Conservation (phyloP, 1,140 invertebrate species). For the Papilio glaucus region DNA sequence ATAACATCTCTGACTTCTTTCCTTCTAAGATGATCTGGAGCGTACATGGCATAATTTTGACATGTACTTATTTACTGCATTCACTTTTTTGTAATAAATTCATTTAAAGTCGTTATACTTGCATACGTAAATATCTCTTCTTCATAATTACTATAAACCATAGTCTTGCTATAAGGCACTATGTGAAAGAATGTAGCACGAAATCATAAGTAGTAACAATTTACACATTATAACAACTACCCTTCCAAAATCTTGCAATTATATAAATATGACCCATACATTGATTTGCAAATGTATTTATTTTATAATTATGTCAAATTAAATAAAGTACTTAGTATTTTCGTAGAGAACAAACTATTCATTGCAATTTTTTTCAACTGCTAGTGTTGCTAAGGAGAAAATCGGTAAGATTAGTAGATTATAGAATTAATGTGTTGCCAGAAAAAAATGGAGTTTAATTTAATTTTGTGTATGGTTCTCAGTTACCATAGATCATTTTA, state of each 20-base stretch:
- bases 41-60: slow-evolving; percentile 80
- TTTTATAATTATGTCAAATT: slow-evolving; percentile 28
- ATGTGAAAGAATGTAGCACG: slow-evolving; percentile 33
- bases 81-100: slow-evolving; percentile 34
- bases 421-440: background rate
- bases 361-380: slow-evolving; percentile 32
- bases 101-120: slow-evolving; percentile 28
- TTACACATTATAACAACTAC: slow-evolving; percentile 17
- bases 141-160: slow-evolving; percentile 36
- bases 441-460: background rate
- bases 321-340: slow-evolving; percentile 12
- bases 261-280: slow-evolving; percentile 17
- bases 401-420: background rate
- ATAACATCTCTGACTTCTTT: slow-evolving; percentile 80
- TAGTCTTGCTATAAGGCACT: slow-evolving; percentile 34
- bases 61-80: slow-evolving; percentile 42
- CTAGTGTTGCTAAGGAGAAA: slow-evolving; percentile 18
- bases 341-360: slow-evolving; percentile 35
- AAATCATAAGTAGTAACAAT: slow-evolving; percentile 25
- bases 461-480: background rate
- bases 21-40: slow-evolving; percentile 74
- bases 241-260: background rate
- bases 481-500: too few relatives aligned
- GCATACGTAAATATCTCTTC: slow-evolving; percentile 28
- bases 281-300: slow-evolving; percentile 4